Conservation (phyloP, 2,888 invertebrate species). For the Limnephilus marmoratus region DNA sequence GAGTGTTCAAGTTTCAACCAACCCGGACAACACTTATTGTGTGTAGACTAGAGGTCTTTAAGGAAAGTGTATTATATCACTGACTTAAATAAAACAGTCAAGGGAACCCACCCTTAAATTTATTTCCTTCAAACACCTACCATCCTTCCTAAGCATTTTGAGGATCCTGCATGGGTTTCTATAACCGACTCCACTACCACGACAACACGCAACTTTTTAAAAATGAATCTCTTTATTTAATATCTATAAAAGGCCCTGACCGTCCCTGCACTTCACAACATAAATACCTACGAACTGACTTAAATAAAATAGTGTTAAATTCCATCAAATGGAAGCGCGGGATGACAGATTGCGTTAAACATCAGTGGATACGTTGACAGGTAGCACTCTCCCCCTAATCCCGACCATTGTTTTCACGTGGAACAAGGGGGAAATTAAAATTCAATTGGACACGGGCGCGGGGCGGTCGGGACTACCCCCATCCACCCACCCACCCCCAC, state of each 20-base stretch:
- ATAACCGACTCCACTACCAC: too few species aligned
- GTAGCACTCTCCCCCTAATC: constrained; percentile 37
- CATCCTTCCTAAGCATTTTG: too few species aligned
- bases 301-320: not conserved
- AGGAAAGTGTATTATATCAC: too few species aligned
- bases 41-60: too few species aligned
- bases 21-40: too few species aligned
- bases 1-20: too few species aligned
- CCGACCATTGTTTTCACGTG: constrained; percentile 59
- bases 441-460: constrained; percentile 62
- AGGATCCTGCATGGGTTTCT: too few species aligned
- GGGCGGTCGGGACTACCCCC: not conserved
- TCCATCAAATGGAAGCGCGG: not conserved
- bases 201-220: too few species aligned
- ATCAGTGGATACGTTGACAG: constrained; percentile 39
- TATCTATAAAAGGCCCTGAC: not conserved
- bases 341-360: constrained; percentile 45
- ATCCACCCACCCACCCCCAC: not conserved
- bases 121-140: too few species aligned
- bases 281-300: not conserved
- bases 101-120: too few species aligned
- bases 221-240: not conserved
- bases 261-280: not conserved
- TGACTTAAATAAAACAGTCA: too few species aligned
- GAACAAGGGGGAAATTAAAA: constrained; percentile 64